Evolutionary conservation across 92 coral and sea anemone genomes (phyloP).

Genomic region (Porites cylindrica): DNA sequence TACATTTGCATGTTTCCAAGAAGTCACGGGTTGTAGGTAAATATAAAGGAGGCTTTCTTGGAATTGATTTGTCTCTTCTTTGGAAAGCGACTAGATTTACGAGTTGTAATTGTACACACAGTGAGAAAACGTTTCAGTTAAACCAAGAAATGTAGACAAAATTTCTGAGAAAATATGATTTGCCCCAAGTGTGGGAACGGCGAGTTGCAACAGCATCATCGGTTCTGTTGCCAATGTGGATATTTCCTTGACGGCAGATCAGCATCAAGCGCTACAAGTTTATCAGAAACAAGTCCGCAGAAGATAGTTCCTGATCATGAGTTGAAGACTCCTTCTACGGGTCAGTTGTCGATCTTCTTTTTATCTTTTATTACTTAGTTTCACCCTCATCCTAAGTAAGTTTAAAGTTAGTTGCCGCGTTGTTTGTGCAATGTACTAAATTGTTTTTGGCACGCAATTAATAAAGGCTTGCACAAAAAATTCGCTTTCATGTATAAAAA

Average conservation of each 20-base stretch:
- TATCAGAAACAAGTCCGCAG: background rate
- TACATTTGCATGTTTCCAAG: constrained; percentile 33
- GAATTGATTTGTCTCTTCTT: constrained; percentile 9
- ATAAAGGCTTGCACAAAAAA: too few relatives aligned
- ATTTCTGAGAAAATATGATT: background rate
- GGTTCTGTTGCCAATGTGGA: constrained; percentile 38
- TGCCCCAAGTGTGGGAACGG: constrained; percentile 38
- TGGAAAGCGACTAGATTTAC: constrained; percentile 9
- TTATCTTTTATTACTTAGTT: too few relatives aligned
- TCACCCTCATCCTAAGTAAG: too few relatives aligned
- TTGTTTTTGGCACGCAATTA: too few relatives aligned
- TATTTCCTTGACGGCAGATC: background rate
- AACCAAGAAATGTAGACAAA: constrained; percentile 18
- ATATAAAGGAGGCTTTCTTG: constrained; percentile 11
- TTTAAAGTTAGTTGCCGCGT: background rate
- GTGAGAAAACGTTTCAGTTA: background rate
- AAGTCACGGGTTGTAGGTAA: background rate
- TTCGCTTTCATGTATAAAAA: too few relatives aligned
- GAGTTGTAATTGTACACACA: background rate
- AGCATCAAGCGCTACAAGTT: background rate
- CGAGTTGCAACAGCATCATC: constrained; percentile 34
- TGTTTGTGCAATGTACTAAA: too few relatives aligned
- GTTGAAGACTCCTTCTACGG: background rate
- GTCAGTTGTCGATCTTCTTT: background rate
- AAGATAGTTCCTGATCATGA: too few relatives aligned